phyloP scores from a whole-genome alignment of 2,888 invertebrate genomes.

The Spicauda simplicius region DNA sequence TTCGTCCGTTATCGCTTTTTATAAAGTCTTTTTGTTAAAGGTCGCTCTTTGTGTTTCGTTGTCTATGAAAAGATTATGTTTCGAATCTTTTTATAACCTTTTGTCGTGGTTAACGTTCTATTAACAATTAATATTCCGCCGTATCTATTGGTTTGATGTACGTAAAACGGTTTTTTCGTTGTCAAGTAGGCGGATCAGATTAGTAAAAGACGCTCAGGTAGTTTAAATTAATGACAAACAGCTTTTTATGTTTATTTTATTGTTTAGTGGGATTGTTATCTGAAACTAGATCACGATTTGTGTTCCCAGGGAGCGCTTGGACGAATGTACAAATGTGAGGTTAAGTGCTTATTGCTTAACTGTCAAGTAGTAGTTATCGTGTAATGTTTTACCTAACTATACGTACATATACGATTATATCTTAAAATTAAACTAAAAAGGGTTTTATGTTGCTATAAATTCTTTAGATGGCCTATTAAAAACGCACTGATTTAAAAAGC shows the following conservation, averaged over 20 bases:
- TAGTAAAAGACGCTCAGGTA: neutral
- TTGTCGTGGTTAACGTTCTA: slow-evolving; percentile 1
- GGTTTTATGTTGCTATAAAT: too few relatives aligned
- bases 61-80: slow-evolving; percentile 9
- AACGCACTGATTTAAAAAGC: too few relatives aligned
- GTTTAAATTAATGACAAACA: slow-evolving; percentile 2
- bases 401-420: too few relatives aligned
- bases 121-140: neutral
- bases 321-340: neutral
- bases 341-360: too few relatives aligned
- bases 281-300: neutral
- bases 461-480: too few relatives aligned
- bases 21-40: slow-evolving; percentile 17
- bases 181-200: neutral
- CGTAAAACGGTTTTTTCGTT: neutral
- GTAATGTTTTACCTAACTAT: too few relatives aligned
- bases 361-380: neutral
- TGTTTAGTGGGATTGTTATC: slow-evolving; percentile 1
- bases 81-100: slow-evolving; percentile 11
- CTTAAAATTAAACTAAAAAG: too few relatives aligned
- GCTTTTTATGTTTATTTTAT: neutral
- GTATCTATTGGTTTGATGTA: neutral
- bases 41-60: slow-evolving; percentile 9
- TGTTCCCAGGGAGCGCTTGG: neutral
- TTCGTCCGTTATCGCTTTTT: slow-evolving; percentile 22